Percentiles rank a stretch among this genome's conserved stretches.
These are phyloP conservation scores for Ochlodes sylvanus DNA, from an alignment of 2,888 invertebrate species.

Conservation along the genomic window DNA sequence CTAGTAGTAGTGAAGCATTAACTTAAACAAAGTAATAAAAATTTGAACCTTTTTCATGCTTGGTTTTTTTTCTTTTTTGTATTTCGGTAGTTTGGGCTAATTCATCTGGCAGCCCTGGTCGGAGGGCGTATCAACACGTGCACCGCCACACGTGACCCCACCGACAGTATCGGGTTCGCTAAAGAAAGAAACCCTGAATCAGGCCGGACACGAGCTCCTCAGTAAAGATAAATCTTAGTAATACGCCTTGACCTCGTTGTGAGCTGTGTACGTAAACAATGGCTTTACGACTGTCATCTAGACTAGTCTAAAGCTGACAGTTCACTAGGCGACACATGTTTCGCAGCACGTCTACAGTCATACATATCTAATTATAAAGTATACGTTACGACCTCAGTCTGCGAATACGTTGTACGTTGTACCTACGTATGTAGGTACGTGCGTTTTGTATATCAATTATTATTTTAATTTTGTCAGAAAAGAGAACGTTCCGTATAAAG, in stretches of 20 bases:
- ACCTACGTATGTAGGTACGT: too few species aligned
- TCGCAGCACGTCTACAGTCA: not conserved
- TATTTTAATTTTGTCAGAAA: too few species aligned
- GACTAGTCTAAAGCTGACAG: conserved; percentile 15
- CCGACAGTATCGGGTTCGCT: conserved; percentile 29
- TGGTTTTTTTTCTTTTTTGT: not conserved
- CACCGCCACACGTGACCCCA: conserved; percentile 16
- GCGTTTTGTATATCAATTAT: too few species aligned
- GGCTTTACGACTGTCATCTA: conserved; percentile 50
- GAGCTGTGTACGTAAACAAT: conserved; percentile 64
- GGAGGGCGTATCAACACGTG: conserved; percentile 25
- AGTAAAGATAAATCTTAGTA: conserved; percentile 54
- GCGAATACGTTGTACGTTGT: too few species aligned
- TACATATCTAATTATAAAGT: too few species aligned
- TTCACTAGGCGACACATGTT: conserved; percentile 15
- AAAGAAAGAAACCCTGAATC: conserved; percentile 56
- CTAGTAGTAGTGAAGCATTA: too few species aligned
- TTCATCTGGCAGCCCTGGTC: not conserved
- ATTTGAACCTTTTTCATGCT: too few species aligned
- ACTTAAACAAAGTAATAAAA: too few species aligned
- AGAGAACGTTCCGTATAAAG: too few species aligned
- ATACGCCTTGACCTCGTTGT: conserved; percentile 70
- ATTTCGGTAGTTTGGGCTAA: not conserved
- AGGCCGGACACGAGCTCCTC: conserved; percentile 55
- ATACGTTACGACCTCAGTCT: too few species aligned